phyloP scores from a whole-genome alignment of 2,888 invertebrate genomes.

The Agriopis marginaria region DNA sequence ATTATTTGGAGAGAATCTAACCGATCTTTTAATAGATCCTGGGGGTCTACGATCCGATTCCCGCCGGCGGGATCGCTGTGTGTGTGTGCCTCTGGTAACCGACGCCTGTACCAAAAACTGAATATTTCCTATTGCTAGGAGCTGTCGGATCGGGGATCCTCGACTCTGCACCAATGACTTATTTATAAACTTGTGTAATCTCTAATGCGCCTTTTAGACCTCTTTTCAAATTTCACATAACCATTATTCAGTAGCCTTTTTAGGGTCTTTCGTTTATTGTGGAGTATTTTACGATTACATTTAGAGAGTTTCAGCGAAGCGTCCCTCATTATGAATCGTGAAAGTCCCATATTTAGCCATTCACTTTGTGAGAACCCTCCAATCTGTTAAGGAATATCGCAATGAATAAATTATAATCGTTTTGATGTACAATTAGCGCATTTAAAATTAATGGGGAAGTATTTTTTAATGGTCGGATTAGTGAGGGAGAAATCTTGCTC shows the following conservation, averaged over 20 bases:
- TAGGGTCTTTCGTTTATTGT: conserved; percentile 6
- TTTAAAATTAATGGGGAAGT: conserved; percentile 54
- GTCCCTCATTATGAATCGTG: conserved; percentile 31
- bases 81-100: no score
- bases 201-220: background rate
- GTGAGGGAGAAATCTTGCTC: conserved; percentile 3
- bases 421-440: conserved; percentile 68
- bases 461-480: conserved; percentile 17
- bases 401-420: conserved; percentile 64
- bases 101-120: no score
- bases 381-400: conserved; percentile 47
- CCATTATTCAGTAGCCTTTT: background rate
- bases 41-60: no score
- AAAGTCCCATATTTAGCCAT: conserved; percentile 42
- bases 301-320: conserved; percentile 10
- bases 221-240: background rate
- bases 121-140: no score
- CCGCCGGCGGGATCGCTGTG: no score
- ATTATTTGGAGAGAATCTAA: no score
- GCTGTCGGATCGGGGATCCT: no score
- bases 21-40: no score
- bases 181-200: background rate
- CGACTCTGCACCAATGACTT: no score
- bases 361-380: conserved; percentile 40
- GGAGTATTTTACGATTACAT: conserved; percentile 14